Base-by-base conservation (phyloP, 2,888 invertebrate genomes). In the Cerceris ruficornis region DNA sequence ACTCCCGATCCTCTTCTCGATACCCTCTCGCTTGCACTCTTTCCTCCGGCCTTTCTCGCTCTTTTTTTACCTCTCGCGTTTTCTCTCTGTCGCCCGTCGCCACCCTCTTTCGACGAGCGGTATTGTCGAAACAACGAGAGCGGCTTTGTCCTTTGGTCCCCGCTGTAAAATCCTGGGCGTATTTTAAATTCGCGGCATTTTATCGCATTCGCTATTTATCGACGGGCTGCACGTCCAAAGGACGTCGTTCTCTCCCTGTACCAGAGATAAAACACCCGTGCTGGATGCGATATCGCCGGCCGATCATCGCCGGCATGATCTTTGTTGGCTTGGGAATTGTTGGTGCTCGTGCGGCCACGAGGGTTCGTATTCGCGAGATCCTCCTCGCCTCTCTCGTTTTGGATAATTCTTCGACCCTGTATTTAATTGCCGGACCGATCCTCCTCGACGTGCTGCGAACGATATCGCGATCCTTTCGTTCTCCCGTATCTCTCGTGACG, bases 41-140 rank as follows among this genome's bases (percentile, higher is more conserved):
- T 77, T 66, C 57, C 69, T 81, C n/a, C 14, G 14, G 15, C 43
- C 13, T 41, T 41, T 46, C 49, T 49, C 60, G 15, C 69, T 68
- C 77, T 75, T 42, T 52, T 46, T 46, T 59, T 17, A 14, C 39
- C 58, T 14, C 46, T 43, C 58, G n/a, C 81, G 67, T 77, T 78
- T 78, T 70, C 77, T 82, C 79, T 79, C 79, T 82, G 83, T 82
- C 83, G 71, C 70, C 75, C 81, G 76, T 78, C 81, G 79, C 85
- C 83, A 78, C 85, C 87, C 85, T 79, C 80, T 81, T 82, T 82
- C 87, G 87, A 87, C 81, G 86, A 87, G 84, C 87, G 83, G 82
- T 84, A 87, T 86, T 87, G 87, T 87, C 87, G 86, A 86, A 86
- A 87, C 86, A 86, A 87, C 86, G 87, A 86, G 86, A 86, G 80